Percentiles rank a stretch among this genome's conserved stretches.
Conservation (phyloP, 2,888 invertebrate genomes). For the Mythimna lalbum region DNA sequence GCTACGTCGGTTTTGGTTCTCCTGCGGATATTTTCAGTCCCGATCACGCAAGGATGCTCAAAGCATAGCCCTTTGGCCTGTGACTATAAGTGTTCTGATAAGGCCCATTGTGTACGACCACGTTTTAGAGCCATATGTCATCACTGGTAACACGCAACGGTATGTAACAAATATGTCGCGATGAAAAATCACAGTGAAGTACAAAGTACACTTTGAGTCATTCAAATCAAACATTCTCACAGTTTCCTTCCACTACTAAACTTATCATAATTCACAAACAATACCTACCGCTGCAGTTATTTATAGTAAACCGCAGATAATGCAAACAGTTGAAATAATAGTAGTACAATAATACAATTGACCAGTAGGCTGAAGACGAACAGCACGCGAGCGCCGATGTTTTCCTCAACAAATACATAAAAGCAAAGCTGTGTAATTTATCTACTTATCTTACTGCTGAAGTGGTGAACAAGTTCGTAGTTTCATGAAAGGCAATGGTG, state of each 20-base stretch:
- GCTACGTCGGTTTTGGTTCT: too few species aligned
- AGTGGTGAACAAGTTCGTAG: neutral
- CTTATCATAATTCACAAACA: neutral
- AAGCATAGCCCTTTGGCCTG: too few species aligned
- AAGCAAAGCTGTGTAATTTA: neutral
- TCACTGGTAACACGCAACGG: too few species aligned
- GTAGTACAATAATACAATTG: neutral
- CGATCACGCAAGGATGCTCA: too few species aligned
- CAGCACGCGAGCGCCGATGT: constrained; percentile 1
- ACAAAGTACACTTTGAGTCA: constrained; percentile 15
- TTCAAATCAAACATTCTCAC: neutral
- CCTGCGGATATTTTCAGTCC: too few species aligned
- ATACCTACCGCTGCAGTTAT: neutral
- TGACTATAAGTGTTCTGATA: too few species aligned
- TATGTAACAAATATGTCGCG: too few species aligned
- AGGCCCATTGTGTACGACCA: too few species aligned
- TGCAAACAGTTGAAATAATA: constrained; percentile 15
- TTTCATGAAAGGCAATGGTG: neutral
- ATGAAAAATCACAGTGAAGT: neutral
- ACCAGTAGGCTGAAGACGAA: neutral
- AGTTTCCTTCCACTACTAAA: neutral
- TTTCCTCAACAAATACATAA: neutral
- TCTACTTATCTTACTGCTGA: neutral
- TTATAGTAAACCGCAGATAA: constrained; percentile 35
- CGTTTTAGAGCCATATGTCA: too few species aligned